phyloP scores from a whole-genome alignment of 2,113 vertebrate genomes.

The Emydocephalus ijimae region DNA sequence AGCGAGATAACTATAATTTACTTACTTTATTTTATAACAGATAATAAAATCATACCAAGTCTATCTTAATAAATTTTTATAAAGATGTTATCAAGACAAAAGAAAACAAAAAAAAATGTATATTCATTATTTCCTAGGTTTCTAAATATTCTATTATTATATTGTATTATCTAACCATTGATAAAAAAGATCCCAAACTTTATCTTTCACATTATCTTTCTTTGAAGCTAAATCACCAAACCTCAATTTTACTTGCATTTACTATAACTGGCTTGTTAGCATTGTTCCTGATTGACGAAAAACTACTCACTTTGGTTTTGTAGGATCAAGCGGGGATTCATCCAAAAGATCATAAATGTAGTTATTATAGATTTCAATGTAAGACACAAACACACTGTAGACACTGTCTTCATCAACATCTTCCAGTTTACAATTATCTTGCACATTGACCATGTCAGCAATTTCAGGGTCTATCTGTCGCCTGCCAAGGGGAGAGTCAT shows the following conservation, averaged over 20 bases:
- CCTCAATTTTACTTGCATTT: background rate
- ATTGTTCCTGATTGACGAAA: background rate
- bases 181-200: no score
- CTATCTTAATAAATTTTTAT: no score
- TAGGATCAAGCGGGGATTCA: slow-evolving; percentile 79
- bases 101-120: no score
- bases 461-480: slow-evolving; percentile 87
- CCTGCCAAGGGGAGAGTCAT: slow-evolving; percentile 52
- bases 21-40: no score
- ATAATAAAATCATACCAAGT: no score
- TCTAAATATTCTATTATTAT: no score
- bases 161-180: no score
- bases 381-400: slow-evolving; percentile 93
- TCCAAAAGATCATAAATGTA: slow-evolving; percentile 96
- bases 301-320: slow-evolving; percentile 87
- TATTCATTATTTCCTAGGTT: no score
- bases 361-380: slow-evolving; percentile 97
- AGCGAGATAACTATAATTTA: no score
- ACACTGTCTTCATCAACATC: slow-evolving; percentile 92
- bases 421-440: slow-evolving; percentile 79
- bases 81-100: no score
- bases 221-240: background rate
- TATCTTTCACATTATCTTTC: background rate
- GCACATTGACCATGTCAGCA: slow-evolving; percentile 86
- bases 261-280: background rate